A percentile compares a stretch with the other conserved stretches of the same genome.
Evolutionary conservation across 2,888 invertebrate species (phyloP).

Genomic region (Aplocera efformata): DNA sequence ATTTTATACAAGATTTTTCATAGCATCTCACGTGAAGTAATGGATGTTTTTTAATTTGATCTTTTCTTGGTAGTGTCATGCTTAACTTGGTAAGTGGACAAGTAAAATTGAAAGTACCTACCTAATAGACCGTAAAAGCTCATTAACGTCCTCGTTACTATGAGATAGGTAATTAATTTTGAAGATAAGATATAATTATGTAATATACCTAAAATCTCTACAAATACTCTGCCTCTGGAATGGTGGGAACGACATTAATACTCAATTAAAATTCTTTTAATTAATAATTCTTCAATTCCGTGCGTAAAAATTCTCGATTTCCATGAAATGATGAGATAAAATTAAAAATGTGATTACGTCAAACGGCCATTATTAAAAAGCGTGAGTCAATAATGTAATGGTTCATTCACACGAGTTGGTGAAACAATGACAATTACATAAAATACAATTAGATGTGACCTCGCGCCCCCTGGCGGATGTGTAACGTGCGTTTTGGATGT

Average conservation of each 20-base stretch:
- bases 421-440: slow-evolving; percentile 71
- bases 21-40: too few species aligned
- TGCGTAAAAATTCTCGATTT: slow-evolving; percentile 20
- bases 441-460: slow-evolving; percentile 71
- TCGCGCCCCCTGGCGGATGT: slow-evolving; percentile 61
- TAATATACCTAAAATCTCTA: slow-evolving; percentile 11
- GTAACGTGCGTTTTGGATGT: slow-evolving; percentile 46
- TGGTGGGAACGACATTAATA: slow-evolving; percentile 22
- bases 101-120: background rate
- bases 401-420: slow-evolving; percentile 66
- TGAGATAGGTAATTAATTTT: too few species aligned
- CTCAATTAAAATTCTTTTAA: slow-evolving; percentile 18
- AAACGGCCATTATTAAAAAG: slow-evolving; percentile 35
- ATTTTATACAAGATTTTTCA: too few species aligned
- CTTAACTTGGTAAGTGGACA: background rate
- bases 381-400: slow-evolving; percentile 37
- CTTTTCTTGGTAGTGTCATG: too few species aligned
- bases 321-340: slow-evolving; percentile 15
- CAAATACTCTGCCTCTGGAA: slow-evolving; percentile 6
- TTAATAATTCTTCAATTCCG: slow-evolving; percentile 19
- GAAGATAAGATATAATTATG: slow-evolving; percentile 1
- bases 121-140: background rate
- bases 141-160: too few species aligned
- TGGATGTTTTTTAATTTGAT: too few species aligned
- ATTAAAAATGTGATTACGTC: slow-evolving; percentile 27